Evolutionary conservation across 2,797 vertebrate genomes (phyloP), one percentile per base, ranked within the genome.

Genomic region (Gymnothorax reevesii): DNA sequence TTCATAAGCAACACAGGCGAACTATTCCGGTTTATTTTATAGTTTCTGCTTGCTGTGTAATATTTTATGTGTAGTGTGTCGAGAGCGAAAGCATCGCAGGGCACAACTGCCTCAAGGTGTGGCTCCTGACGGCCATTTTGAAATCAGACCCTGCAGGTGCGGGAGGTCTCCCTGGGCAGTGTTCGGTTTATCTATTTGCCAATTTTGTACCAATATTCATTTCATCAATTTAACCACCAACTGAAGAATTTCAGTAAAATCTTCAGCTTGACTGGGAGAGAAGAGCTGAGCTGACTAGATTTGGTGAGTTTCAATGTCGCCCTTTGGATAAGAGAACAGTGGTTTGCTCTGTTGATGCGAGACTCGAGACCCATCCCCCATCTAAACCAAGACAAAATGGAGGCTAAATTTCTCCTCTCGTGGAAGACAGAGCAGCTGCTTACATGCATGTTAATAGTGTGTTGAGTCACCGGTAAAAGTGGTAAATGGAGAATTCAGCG

Each of bases 91-190:
- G 17, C 49, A 54, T 17, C 7, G 12, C 6, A 2, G 75, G 17
- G 75, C 49, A 79, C 75, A 7, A 49, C 73, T 15, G 75, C 52
- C 7, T 49, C 5, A 15, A 77, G 73, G 73, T 6, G 73, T 77
- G 73, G 73, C 73, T 77, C 75, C 13, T 79, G 49, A 22, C 75
- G 55, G 75, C 75, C 75, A 79, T 79, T 79, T 79, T 79, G 8
- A 79, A 79, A 79, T 54, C 75, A 79, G 49, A 79, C 52, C 22
- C 49, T 2, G 6, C 7, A 20, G 8, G 15, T 54, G 75, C 22
- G 13, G 27, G 42, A 7, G 71, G 13, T 5, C 71, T 13, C 27
- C 15, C 49, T 2, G 9, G 73, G 20, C 20, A 22, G 42, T 20
- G 1, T 79, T 13, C 7, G 33, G 33, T 49, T 13, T 33, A 85